Base-by-base conservation (phyloP, 2,113 vertebrate genomes). In the Cavia aperea region DNA sequence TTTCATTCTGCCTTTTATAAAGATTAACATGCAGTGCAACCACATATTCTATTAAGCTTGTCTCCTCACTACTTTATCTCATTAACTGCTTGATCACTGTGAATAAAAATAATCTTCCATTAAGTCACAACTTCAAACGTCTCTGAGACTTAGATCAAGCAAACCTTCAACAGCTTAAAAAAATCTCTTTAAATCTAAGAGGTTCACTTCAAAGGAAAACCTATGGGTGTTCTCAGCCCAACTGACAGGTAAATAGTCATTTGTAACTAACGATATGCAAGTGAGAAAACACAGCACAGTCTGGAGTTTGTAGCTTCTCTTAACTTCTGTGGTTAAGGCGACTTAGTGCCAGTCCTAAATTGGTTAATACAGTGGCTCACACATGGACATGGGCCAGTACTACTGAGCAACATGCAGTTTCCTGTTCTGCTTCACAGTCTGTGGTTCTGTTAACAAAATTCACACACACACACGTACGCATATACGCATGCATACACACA, bases 51-150 rank as follows among this genome's bases (percentile, higher is more conserved):
- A 95, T 97, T 97, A 97, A 97, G 95, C 93, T 90, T 91, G 66
- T 97, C 96, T 98, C 96, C 93, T 94, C 91, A 94, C 96, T 97
- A 79, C 94, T 97, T 98, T 97, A 97, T 98, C 97, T 98, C 97
- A 97, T 98, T 98, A 98, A 97, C 97, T 97, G 96, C 97, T 97
- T 97, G 97, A 98, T 98, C 96, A 97, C 92, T 97, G 96, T 97
- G 96, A 97, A 97, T 97, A 96, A 95, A 97, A 97, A 96, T 86
- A 96, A 95, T 96, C 96, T 97, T 97, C 96, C 96, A 96, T 97
- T 98, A 97, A 96, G 90, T 97, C 94, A 96, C 95, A 97, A 92
- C 97, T 98, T 98, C 97, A 98, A 98, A 98, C 94, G 92, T 93
- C 94, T 97, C 87, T 26, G 92, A 87, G 92, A 96, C 97, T 97